A percentile compares a stretch with the other conserved stretches of the same genome.
Evolutionary conservation across 2,113 vertebrate species (phyloP).

Genomic region (Microcebus lehilahytsara): DNA sequence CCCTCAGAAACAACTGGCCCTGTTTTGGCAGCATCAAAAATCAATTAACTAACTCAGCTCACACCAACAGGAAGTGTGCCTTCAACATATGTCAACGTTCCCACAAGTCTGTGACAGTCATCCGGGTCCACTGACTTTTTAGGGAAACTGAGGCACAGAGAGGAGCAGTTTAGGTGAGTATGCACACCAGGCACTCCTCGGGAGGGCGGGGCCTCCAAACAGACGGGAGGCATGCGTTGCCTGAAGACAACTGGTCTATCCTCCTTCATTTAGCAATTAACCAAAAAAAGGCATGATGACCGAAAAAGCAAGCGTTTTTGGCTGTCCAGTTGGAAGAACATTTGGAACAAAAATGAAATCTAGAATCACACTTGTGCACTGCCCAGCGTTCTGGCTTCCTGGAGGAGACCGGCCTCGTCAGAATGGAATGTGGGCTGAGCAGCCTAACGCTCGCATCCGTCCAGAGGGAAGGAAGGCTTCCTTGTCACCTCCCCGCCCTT

Average conservation of each 20-base stretch:
- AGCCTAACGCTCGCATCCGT: not conserved
- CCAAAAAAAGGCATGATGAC: not conserved
- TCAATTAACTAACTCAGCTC: not conserved
- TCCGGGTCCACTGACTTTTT: not conserved
- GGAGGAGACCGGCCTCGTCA: not conserved
- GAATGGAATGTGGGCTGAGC: not conserved
- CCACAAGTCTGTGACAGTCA: not conserved
- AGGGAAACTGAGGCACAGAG: not conserved
- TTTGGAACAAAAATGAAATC: not conserved
- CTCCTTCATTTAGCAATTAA: not conserved
- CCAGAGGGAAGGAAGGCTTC: not conserved
- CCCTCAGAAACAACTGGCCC: not conserved
- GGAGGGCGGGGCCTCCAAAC: not conserved
- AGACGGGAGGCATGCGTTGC: not conserved
- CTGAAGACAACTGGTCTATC: not conserved
- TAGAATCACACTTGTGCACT: not conserved
- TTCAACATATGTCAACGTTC: not conserved
- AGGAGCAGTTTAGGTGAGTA: not conserved
- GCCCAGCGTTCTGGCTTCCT: not conserved
- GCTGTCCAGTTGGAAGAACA: not conserved
- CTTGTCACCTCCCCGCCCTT: not conserved
- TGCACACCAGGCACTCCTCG: accelerated
- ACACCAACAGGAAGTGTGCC: not conserved
- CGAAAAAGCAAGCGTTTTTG: not conserved
- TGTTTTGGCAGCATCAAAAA: not conserved